Percentiles rank a stretch among this genome's conserved stretches.
Conservation (phyloP, 2,113 vertebrate species). For the Otocyon megalotis region DNA sequence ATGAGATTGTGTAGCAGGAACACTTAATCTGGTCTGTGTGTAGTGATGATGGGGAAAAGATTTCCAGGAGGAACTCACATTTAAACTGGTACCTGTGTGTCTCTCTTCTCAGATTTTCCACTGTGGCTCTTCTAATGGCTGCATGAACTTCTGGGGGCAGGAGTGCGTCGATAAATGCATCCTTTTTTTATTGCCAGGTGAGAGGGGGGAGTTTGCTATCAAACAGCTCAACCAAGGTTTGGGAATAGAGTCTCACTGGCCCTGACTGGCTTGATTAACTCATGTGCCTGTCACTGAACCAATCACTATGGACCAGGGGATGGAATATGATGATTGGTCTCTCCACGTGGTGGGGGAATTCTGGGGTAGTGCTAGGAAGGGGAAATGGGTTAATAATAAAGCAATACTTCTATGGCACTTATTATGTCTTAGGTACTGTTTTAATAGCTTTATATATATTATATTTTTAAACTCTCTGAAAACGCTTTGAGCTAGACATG, state of each 20-base stretch:
- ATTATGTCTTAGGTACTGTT: not conserved
- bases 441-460: not conserved
- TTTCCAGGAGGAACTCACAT: not conserved
- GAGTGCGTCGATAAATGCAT: not conserved
- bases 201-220: not conserved
- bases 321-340: not conserved
- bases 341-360: not conserved
- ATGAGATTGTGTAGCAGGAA: not conserved
- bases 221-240: not conserved
- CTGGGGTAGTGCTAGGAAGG: not conserved
- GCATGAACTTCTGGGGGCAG: not conserved
- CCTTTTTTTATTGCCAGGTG: not conserved
- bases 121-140: not conserved
- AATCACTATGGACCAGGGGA: not conserved
- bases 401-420: not conserved
- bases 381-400: not conserved
- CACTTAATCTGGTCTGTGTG: not conserved
- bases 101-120: not conserved
- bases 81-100: not conserved
- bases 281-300: not conserved
- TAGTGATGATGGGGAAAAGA: not conserved
- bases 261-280: not conserved
- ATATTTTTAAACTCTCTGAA: not conserved
- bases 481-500: not conserved
- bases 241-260: not conserved